Conservation (phyloP, 2,113 vertebrate genomes). For the Gallinago paraguaiae region DNA sequence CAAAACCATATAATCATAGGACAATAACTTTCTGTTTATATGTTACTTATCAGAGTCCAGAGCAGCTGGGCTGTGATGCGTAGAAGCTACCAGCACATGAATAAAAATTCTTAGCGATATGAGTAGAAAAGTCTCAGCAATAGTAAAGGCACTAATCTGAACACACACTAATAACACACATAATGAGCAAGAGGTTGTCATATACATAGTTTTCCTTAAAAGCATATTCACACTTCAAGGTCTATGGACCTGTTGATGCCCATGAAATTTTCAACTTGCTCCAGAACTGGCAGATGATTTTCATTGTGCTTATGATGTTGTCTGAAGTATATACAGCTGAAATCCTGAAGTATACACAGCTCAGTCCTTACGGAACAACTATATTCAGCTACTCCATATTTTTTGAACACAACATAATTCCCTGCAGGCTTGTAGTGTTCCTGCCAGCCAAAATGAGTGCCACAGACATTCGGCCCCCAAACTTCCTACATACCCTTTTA, state of each 20-base stretch:
- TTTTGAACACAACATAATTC: neutral
- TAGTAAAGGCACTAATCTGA: neutral
- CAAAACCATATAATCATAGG: neutral
- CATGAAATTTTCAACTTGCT: neutral
- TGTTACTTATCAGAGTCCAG: neutral
- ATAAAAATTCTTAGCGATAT: neutral
- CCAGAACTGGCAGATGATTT: neutral
- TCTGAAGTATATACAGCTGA: neutral
- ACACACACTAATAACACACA: neutral
- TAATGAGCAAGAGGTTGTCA: neutral
- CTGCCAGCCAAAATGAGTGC: neutral
- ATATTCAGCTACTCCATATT: neutral
- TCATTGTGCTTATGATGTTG: neutral
- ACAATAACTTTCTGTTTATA: neutral
- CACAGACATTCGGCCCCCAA: neutral
- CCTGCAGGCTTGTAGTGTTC: neutral
- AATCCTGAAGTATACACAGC: neutral
- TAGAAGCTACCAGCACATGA: neutral
- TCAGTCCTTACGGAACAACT: neutral
- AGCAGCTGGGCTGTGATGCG: neutral
- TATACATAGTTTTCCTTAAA: neutral
- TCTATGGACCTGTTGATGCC: neutral
- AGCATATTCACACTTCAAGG: fast-evolving
- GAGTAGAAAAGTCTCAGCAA: neutral
- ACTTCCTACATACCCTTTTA: neutral